A percentile compares a stretch with the other conserved stretches of the same genome.
These are phyloP conservation scores for Platycheirus rosarum DNA, from an alignment of 2,888 invertebrate species.

Conservation along the genomic window DNA sequence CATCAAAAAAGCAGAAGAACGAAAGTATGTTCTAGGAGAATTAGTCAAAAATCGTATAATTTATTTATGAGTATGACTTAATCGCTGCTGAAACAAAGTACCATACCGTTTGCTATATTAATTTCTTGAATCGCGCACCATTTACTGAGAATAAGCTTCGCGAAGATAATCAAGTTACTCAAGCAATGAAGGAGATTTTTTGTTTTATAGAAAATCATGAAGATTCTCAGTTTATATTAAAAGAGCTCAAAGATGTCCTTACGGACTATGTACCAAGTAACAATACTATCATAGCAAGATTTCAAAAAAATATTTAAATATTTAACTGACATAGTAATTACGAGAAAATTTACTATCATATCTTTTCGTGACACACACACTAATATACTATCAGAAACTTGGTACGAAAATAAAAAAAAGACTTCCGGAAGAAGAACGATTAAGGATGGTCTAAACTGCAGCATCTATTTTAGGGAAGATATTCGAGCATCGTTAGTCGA, in stretches of 20 bases:
- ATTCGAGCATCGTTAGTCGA: too few relatives aligned
- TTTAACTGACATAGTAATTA: neutral
- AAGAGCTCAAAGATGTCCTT: neutral
- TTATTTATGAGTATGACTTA: neutral
- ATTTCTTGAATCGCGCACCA: neutral
- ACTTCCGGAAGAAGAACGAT: too few relatives aligned
- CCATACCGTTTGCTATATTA: slow-evolving; percentile 4
- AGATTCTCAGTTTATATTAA: neutral
- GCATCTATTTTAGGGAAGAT: too few relatives aligned
- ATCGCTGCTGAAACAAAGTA: neutral
- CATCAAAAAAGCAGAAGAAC: slow-evolving; percentile 45
- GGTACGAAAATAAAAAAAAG: too few relatives aligned
- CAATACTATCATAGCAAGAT: neutral
- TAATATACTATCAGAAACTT: too few relatives aligned
- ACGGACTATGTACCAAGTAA: neutral
- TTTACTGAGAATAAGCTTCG: neutral
- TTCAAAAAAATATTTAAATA: neutral
- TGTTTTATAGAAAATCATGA: neutral
- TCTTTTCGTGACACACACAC: neutral
- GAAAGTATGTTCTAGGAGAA: slow-evolving; percentile 15
- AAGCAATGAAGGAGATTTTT: too few relatives aligned
- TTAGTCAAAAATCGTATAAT: neutral
- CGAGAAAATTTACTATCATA: neutral
- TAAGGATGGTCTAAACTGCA: too few relatives aligned
- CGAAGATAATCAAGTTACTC: neutral